Evolutionary conservation across 2,797 vertebrate genomes (phyloP).

Genomic region (Trichosurus vulpecula): DNA sequence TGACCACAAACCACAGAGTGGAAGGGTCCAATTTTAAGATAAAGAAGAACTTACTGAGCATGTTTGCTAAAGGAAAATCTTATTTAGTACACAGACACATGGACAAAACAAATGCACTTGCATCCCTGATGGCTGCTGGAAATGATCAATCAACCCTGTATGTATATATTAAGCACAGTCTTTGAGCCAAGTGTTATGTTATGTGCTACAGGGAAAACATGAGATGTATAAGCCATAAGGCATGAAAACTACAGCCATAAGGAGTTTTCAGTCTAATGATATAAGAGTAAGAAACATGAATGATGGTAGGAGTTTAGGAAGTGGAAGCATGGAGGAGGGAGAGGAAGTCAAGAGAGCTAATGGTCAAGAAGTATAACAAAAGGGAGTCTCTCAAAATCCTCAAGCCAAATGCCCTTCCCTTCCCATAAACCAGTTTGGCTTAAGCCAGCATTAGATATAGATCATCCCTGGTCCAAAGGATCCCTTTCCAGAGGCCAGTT

Average conservation of each 20-base stretch:
- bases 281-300: background rate
- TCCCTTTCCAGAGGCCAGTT: background rate
- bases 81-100: background rate
- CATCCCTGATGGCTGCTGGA: background rate
- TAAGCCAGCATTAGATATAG: background rate
- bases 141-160: background rate
- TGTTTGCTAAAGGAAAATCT: no score
- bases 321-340: background rate
- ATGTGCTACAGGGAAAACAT: background rate
- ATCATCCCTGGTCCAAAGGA: background rate
- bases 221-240: background rate
- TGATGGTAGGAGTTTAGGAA: background rate
- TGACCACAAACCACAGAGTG: background rate
- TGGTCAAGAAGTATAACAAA: background rate
- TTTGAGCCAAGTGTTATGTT: background rate
- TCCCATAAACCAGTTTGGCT: background rate
- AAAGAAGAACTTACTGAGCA: background rate
- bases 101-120: background rate
- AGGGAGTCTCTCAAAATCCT: background rate
- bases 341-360: background rate
- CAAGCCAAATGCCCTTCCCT: background rate
- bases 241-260: background rate
- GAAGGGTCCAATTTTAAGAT: slow-evolving; percentile 13
- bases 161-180: background rate
- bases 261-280: background rate